Evolutionary conservation across 2,888 invertebrate genomes (phyloP), one percentile per base, ranked within the genome.

Genomic region (Acrocera orbiculus): DNA sequence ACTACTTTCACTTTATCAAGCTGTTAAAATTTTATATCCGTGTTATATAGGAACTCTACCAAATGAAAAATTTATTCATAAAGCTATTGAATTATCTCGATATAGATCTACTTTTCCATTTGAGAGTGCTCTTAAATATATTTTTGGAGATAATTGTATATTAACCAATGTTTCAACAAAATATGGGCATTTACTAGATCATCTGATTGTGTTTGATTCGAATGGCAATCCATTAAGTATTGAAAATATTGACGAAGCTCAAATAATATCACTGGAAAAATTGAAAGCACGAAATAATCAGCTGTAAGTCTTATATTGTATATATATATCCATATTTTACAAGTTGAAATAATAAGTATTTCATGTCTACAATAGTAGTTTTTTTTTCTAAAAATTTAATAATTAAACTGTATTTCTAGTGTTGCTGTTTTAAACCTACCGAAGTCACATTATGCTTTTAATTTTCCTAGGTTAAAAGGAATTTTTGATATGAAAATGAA

Each of bases 1-100:
- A 49, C 42, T 72, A 10, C 41, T 72, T 17, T 55, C 64, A 1
- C 50, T 79, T 7, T 59, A 70, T 45, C 71, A 73, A 50, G 65
- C 67, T 0, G 62, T 69, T 1, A 59, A 48, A 27, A 45, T 60
- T 0, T 61, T 71, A 30, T 58, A 66, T 43, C 61, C 60, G 22
- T 42, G 53, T 4, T 62, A 62, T 32, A 35, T 48, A 6, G 59
- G 61, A 23, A 61, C 62, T 28, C 32, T 59, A 39, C 61, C 73
- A 5, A 51, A 64, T 0, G 42, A 53, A 1, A 43, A 58, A 3
- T 44, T 65, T 5, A 30, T 69, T 5, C 45, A 62, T 11, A 54
- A 51, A 29, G 61, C 63, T 0, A 53, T 51, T 30, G 42, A 47
- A 14, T 23, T 38, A n/a, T 27, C 13, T 13, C 17, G 22, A n/a